Evolutionary conservation across 2,113 vertebrate genomes (phyloP), one percentile per base, ranked within the genome.

Genomic region (Laticauda colubrina): DNA sequence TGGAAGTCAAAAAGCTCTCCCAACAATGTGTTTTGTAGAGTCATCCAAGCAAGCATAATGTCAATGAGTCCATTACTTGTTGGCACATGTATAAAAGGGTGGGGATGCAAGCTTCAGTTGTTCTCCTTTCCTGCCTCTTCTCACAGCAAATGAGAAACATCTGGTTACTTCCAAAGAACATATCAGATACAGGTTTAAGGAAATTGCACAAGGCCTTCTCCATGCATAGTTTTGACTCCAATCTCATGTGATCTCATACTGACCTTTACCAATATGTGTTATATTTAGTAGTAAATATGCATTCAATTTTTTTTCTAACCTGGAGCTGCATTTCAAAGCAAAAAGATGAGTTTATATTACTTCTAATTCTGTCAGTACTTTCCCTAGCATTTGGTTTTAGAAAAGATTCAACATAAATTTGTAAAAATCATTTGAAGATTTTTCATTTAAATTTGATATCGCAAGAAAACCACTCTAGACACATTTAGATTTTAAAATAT

Each of bases 61-160:
- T 10, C 3, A 43, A 88, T 5, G 86, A 21, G 88, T 87, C 9
- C 89, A 0, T 55, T 6, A 86, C 96, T 3, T 96, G 97, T 95
- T 0, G 0, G 14, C 93, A 94, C 96, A 95, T 96, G 97, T 90
- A 57, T 88, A n/a, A 12, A 69, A 89, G 2, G 90, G 59, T 0
- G 95, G 94, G 94, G 87, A 94, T 20, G 93, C 64, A 93, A 54
- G 45, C 75, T 89, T 89, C 29, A 57, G 7, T 89, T 43, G 87
- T 34, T 69, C 4, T 86, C 92, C 91, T 64, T 91, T 94, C 81
- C 56, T 51, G 93, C 48, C 94, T 85, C 85, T 94, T 95, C 95
- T 97, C 95, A 97, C 95, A 96, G 94, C 96, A 92, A 93, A 88
- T 59, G 87, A 89, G 92, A 96, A 95, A 87, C 92, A 95, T 93